Evolutionary conservation across 2,888 invertebrate species (phyloP).

Genomic region (Aphelenchoides bicaudatus): DNA sequence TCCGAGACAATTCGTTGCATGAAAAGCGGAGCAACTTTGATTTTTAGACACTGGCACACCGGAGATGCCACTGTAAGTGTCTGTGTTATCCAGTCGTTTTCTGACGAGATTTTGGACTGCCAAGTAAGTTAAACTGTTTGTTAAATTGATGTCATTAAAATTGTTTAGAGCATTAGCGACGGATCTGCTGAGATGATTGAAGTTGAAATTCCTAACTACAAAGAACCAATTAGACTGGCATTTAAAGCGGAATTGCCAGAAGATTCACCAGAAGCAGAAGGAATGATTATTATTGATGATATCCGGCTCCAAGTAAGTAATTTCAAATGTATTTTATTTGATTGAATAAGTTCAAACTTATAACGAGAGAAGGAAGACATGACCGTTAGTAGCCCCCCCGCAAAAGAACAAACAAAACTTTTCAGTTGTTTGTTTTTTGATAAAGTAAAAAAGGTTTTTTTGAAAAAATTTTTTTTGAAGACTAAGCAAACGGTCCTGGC

Average conservation of each 20-base stretch:
- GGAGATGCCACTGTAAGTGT: constrained; percentile 29
- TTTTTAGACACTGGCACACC: constrained; percentile 27
- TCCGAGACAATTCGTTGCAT: constrained; percentile 36
- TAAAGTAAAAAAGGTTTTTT: too few relatives aligned
- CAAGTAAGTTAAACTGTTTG: constrained; percentile 23
- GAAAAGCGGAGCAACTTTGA: constrained; percentile 23
- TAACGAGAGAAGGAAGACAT: background rate
- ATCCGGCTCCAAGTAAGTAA: constrained; percentile 29
- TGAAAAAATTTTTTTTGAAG: too few relatives aligned
- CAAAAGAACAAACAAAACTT: constrained; percentile 20
- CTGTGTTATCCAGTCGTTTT: constrained; percentile 30
- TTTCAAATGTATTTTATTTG: too few relatives aligned
- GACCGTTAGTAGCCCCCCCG: background rate
- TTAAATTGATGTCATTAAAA: background rate
- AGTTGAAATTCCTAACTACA: constrained; percentile 33
- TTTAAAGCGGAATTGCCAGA: constrained; percentile 25
- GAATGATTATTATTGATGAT: constrained; percentile 38
- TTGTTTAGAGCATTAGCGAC: constrained; percentile 10
- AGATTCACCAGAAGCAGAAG: constrained; percentile 27
- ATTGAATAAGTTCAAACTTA: background rate
- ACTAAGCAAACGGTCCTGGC: too few relatives aligned
- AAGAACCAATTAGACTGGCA: constrained; percentile 37
- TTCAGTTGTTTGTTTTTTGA: constrained; percentile 6
- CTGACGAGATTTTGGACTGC: constrained; percentile 39
- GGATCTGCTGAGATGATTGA: constrained; percentile 24